Conservation (phyloP, 2,113 vertebrate species). For the Solea senegalensis region DNA sequence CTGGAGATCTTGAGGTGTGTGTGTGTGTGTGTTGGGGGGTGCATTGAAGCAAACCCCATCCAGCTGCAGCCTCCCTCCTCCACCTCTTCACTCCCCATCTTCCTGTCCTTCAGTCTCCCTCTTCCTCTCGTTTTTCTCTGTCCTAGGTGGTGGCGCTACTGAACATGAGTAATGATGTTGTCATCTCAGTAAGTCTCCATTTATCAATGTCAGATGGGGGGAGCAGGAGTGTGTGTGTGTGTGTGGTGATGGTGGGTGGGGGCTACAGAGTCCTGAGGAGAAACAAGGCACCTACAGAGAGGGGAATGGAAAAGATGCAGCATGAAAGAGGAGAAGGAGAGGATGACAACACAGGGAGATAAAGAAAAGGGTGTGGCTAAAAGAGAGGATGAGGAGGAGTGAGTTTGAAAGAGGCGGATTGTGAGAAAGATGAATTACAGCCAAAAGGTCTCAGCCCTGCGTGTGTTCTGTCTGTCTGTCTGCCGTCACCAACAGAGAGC, state of each 20-base stretch:
- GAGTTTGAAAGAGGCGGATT: conserved; percentile 34
- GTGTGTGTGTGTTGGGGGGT: neutral
- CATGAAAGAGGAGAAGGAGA: conserved; percentile 24
- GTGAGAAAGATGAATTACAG: conserved; percentile 35
- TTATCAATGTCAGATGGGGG: conserved; percentile 72
- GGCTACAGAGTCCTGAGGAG: conserved; percentile 33
- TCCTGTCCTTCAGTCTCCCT: conserved; percentile 68
- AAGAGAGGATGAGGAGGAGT: conserved; percentile 37
- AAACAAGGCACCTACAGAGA: conserved; percentile 58
- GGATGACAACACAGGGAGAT: conserved; percentile 1
- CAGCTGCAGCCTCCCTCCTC: conserved; percentile 35
- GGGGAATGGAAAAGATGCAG: conserved; percentile 28
- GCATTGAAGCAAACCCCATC: conserved; percentile 38
- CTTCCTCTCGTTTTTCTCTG: conserved; percentile 57
- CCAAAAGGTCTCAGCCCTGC: conserved; percentile 29
- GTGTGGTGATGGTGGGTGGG: conserved; percentile 35
- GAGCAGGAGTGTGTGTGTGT: conserved; percentile 45
- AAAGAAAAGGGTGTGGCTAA: conserved; percentile 39
- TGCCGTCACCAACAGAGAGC: conserved; percentile 38
- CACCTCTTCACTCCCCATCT: conserved; percentile 36
- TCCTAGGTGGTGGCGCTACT: conserved; percentile 71
- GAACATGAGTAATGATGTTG: conserved; percentile 82
- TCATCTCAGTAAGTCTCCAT: conserved; percentile 77
- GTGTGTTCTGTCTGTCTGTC: conserved; percentile 36
- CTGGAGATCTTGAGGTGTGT: conserved; percentile 27